A percentile compares a stretch with the other conserved stretches of the same genome.
These are phyloP conservation scores for Hystrix cristata DNA, from an alignment of 2,113 vertebrate genomes.

Conservation along the genomic window DNA sequence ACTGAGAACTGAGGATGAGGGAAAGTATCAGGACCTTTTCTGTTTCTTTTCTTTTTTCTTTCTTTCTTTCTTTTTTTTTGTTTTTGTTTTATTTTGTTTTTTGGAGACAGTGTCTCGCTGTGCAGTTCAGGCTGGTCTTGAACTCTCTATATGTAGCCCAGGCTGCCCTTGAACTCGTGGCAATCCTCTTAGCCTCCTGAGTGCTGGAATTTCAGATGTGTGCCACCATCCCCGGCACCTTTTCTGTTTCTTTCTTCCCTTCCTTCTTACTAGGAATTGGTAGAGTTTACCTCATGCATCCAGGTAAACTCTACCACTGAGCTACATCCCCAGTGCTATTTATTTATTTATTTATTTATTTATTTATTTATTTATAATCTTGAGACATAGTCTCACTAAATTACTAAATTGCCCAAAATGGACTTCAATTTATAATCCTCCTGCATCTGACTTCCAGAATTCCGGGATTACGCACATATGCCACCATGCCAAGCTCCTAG, in stretches of 20 bases:
- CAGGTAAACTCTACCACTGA: background rate
- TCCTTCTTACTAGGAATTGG: background rate
- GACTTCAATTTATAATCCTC: background rate
- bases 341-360: background rate
- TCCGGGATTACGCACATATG: background rate
- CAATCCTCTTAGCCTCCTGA: background rate
- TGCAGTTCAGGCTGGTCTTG: background rate
- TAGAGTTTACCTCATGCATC: background rate
- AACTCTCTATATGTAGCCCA: too few relatives aligned
- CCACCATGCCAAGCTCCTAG: background rate
- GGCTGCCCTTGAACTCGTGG: background rate
- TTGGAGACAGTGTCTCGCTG: background rate
- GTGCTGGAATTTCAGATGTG: background rate
- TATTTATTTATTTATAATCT: background rate
- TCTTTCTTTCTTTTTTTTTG: background rate
- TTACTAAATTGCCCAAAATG: background rate
- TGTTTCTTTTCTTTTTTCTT: background rate
- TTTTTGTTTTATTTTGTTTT: background rate
- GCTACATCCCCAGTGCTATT: background rate
- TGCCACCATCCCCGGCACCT: background rate
- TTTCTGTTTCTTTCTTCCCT: background rate
- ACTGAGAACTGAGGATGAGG: background rate
- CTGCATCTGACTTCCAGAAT: background rate
- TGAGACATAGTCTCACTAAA: background rate
- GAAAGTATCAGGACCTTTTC: background rate